These are phyloP conservation scores for Chrysomallon squamiferum DNA, from an alignment of 1,140 invertebrate genomes.

Conservation along the genomic window DNA sequence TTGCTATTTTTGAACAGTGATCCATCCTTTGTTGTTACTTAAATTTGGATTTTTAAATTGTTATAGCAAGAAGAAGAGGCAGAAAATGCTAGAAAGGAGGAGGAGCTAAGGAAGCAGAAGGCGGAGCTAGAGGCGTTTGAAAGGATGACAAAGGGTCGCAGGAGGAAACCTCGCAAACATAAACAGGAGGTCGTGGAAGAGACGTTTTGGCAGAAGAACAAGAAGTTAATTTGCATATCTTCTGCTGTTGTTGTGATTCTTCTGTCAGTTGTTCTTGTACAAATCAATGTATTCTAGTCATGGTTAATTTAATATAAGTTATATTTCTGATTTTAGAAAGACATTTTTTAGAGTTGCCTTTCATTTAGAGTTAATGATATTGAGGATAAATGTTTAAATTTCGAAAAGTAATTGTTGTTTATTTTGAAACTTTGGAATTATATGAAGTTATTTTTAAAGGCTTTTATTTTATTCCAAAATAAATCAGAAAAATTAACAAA, in stretches of 20 bases:
- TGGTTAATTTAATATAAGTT: too few relatives aligned
- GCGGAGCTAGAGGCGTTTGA: conserved; percentile 56
- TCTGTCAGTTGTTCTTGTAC: not conserved
- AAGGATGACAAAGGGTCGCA: conserved; percentile 45
- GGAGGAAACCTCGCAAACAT: conserved; percentile 44
- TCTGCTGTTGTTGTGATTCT: not conserved
- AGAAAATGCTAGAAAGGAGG: conserved; percentile 41
- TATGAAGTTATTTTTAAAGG: too few relatives aligned
- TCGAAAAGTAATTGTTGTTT: too few relatives aligned
- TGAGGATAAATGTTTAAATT: too few relatives aligned
- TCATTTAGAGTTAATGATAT: too few relatives aligned
- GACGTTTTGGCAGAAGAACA: conserved; percentile 20
- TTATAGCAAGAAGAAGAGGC: conserved; percentile 45
- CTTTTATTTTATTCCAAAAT: too few relatives aligned
- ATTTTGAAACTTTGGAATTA: too few relatives aligned
- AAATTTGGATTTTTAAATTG: too few relatives aligned
- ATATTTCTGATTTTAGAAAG: too few relatives aligned
- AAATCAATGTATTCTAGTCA: not conserved
- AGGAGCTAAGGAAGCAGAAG: conserved; percentile 46
- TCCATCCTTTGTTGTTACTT: too few relatives aligned
- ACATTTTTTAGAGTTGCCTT: too few relatives aligned
- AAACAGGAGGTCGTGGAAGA: conserved; percentile 26
- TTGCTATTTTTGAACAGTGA: not conserved
- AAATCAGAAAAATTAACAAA: too few relatives aligned
- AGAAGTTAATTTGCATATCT: not conserved